These are phyloP conservation scores for Melieria omissa DNA, from an alignment of 2,888 invertebrate genomes.

Conservation along the genomic window DNA sequence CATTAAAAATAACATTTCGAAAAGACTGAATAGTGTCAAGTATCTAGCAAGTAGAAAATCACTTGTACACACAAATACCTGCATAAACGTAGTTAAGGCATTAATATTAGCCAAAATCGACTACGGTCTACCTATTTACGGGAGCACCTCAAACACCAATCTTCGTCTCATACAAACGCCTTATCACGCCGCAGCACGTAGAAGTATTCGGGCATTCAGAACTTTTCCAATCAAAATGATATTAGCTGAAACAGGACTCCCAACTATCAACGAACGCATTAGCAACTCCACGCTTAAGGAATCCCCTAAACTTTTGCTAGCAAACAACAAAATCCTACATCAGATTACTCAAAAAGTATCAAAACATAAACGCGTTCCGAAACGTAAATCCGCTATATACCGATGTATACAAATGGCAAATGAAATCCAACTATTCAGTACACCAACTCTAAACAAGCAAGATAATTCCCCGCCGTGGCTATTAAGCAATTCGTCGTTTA, in stretches of 20 bases:
- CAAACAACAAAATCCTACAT: not conserved
- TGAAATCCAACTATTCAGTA: no score
- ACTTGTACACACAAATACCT: not conserved
- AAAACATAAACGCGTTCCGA: not conserved
- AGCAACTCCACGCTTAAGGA: not conserved
- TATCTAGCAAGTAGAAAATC: not conserved
- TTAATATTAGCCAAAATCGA: conserved; percentile 4
- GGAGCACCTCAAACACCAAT: not conserved
- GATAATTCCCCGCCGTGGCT: no score
- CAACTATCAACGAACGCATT: not conserved
- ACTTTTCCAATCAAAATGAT: conserved; percentile 3
- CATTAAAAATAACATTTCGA: not conserved
- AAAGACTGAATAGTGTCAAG: not conserved
- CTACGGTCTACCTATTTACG: not conserved
- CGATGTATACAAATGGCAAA: no score
- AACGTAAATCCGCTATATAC: no score
- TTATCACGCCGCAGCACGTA: conserved; percentile 1
- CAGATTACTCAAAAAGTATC: conserved; percentile 2
- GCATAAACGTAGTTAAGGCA: not conserved
- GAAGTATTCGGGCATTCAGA: conserved; percentile 6
- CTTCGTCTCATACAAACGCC: not conserved
- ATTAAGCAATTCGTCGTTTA: no score
- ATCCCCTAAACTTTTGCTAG: not conserved
- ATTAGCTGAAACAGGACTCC: not conserved
- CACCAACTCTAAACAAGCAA: no score